phyloP scores from a whole-genome alignment of 2,888 invertebrate species.

The Nomada fucata region DNA sequence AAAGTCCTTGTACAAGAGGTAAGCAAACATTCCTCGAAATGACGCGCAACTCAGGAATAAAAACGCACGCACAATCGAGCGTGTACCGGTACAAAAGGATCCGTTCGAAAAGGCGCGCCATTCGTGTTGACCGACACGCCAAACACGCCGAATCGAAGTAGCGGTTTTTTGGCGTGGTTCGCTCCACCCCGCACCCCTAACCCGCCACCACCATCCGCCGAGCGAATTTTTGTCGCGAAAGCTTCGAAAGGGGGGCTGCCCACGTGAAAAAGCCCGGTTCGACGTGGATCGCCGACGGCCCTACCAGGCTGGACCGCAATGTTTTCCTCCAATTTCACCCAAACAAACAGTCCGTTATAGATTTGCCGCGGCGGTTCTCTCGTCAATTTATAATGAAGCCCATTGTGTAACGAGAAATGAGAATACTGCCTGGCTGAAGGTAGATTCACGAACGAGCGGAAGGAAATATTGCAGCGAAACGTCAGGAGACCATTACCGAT shows the following conservation, averaged over 20 bases:
- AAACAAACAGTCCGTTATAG: conserved; percentile 79
- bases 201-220: background rate
- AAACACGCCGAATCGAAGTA: conserved; percentile 58
- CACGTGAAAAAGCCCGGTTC: conserved; percentile 55
- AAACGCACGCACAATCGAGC: background rate
- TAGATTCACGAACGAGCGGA: conserved; percentile 26
- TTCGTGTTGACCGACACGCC: conserved; percentile 51
- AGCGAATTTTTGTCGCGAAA: conserved; percentile 53
- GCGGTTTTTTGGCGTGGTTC: conserved; percentile 43
- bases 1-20: background rate
- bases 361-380: conserved; percentile 71
- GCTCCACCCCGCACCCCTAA: background rate
- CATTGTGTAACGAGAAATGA: conserved; percentile 71
- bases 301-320: conserved; percentile 69
- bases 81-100: conserved; percentile 38
- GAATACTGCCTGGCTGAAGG: conserved; percentile 34
- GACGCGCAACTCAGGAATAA: conserved; percentile 12
- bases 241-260: conserved; percentile 29
- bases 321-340: conserved; percentile 80
- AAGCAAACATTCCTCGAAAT: conserved; percentile 6
- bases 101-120: conserved; percentile 38
- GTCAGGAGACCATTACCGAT: conserved; percentile 74
- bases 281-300: conserved; percentile 64
- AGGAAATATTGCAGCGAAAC: conserved; percentile 65
- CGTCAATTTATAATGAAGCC: conserved; percentile 76